Base-by-base conservation (phyloP, 1,140 invertebrate genomes). In the Drosophila teissieri region DNA sequence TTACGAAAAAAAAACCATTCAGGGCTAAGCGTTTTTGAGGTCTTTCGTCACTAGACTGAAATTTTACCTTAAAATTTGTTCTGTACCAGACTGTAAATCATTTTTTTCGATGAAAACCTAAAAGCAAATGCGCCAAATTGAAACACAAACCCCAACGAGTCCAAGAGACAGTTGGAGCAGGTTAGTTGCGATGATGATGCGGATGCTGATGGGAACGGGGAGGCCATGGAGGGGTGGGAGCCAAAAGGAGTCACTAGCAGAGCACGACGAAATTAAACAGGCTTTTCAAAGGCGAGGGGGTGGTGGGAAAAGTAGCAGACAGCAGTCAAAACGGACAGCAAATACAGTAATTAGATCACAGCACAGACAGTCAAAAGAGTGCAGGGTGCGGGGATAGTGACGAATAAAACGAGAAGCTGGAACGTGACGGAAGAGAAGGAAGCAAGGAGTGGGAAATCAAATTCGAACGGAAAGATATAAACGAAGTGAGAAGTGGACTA, bases 341-440 rank as follows among this genome's bases (percentile, higher is more conserved):
- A 88, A 88, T 88, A 88, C 83, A 86, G 80, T 86, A 86, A 86
- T 86, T 86, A 86, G 82, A 86, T 86, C 82, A 86, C 82, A 86
- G 80, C 82, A 72, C 80, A 75, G 67, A 81, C 70, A 74, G 64
- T 46, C 55, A 15, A 76, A 73, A 57, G 19, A 40, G 52, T 3
- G 52, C 12, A 17, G 56, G 70, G 31, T 5, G 22, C n/a, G 27
- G 53, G 49, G 67, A 24, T 24, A 73, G 68, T 55, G 70, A 45
- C 72, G 45, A 52, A 14, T 44, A 45, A 58, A 58, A 65, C 54
- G 54, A 77, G 53, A 63, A 63, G 77, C 53, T 60, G 77, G 39
- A 84, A 78, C 78, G 58, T 69, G 73, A 85, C 73, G 58, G 74
- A 51, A 57, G 61, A 67, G 46, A 67, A 75, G 73, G 46, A 40